Evolutionary conservation across 2,888 invertebrate species (phyloP).

Genomic region (Eupeodes luniger): DNA sequence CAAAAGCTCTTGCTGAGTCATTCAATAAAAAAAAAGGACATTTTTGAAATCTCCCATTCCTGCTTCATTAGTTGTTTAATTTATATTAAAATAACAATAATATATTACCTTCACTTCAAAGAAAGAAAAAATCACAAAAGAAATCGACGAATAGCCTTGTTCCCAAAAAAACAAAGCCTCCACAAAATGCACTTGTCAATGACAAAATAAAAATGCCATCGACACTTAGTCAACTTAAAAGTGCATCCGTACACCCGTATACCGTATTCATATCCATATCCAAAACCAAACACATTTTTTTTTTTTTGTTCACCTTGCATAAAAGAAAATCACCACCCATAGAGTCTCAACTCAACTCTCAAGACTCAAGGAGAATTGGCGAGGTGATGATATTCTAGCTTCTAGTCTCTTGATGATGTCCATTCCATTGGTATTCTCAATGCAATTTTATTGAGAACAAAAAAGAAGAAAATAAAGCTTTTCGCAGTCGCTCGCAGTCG

Average conservation of each 20-base stretch:
- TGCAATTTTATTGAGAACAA: conserved; percentile 45
- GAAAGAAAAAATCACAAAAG: background rate
- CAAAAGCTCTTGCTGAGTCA: too few species aligned
- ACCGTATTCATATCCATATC: background rate
- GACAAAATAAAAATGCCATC: conserved; percentile 74
- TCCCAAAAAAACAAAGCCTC: conserved; percentile 65
- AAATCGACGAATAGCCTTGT: conserved; percentile 54
- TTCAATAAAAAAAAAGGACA: too few species aligned
- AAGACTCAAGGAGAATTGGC: conserved; percentile 44
- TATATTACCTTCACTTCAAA: too few species aligned
- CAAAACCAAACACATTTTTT: conserved; percentile 24
- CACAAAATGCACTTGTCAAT: conserved; percentile 72
- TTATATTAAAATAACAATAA: background rate
- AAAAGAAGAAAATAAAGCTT: conserved; percentile 38
- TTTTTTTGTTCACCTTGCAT: conserved; percentile 44
- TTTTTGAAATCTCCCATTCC: too few species aligned
- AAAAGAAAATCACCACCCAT: conserved; percentile 38
- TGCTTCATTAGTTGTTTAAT: too few species aligned
- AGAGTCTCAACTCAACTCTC: background rate
- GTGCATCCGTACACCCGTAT: conserved; percentile 65
- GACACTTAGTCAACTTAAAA: conserved; percentile 70
- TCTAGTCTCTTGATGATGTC: conserved; percentile 42
- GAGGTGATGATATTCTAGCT: background rate
- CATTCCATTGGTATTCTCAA: conserved; percentile 23
- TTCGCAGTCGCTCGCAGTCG: conserved; percentile 14